A percentile compares a stretch with the other conserved stretches of the same genome.
These are phyloP conservation scores for Tridacna gigas DNA, from an alignment of 2,888 invertebrate species.

Conservation along the genomic window DNA sequence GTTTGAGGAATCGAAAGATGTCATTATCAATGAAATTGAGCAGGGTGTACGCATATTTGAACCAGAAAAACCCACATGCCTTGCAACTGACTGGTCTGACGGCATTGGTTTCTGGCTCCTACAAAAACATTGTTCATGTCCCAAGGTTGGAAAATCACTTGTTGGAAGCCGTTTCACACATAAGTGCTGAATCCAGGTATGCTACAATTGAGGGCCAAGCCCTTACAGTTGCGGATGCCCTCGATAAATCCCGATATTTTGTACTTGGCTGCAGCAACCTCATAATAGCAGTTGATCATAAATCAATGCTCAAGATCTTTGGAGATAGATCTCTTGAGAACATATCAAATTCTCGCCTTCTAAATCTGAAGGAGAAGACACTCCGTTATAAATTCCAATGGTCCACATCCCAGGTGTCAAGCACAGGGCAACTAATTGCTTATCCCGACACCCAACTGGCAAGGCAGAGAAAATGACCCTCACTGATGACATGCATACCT, in stretches of 20 bases:
- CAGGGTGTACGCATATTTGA: conserved; percentile 69
- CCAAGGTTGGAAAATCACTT: conserved; percentile 23
- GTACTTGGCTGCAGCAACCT: conserved; percentile 51
- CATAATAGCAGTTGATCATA: conserved; percentile 58
- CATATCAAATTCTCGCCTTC: conserved; percentile 58
- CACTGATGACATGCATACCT: conserved; percentile 36
- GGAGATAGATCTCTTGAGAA: conserved; percentile 51
- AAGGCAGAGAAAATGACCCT: conserved; percentile 17
- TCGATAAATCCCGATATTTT: conserved; percentile 49
- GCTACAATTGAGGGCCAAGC: conserved; percentile 50
- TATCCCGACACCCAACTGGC: conserved; percentile 47
- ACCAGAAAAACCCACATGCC: conserved; percentile 67
- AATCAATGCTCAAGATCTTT: conserved; percentile 55
- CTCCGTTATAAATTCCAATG: conserved; percentile 32
- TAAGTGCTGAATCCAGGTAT: conserved; percentile 42
- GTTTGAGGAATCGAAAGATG: conserved; percentile 42
- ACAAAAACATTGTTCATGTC: conserved; percentile 63
- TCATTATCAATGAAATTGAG: conserved; percentile 64
- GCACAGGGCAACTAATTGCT: conserved; percentile 34
- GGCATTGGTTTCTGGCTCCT: conserved; percentile 68
- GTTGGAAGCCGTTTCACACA: conserved; percentile 66
- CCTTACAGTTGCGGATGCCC: conserved; percentile 45
- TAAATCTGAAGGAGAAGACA: conserved; percentile 65
- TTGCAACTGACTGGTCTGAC: conserved; percentile 72
- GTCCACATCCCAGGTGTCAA: conserved; percentile 55